These are phyloP conservation scores for Oligia latruncula DNA, from an alignment of 2,888 invertebrate species.

Conservation along the genomic window DNA sequence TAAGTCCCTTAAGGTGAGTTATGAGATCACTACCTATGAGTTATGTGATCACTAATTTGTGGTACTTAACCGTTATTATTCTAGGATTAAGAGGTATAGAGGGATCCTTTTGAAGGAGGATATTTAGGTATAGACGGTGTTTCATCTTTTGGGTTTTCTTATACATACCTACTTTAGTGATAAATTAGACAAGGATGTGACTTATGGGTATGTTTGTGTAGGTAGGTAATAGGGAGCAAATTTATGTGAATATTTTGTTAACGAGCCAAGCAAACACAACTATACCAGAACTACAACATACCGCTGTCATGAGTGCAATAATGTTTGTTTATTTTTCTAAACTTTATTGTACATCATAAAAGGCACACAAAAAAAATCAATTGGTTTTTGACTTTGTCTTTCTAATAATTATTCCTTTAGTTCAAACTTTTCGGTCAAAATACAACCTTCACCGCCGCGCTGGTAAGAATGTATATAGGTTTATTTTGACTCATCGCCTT, in stretches of 20 bases:
- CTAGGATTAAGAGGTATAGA: constrained; percentile 14
- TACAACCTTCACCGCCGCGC: too few relatives aligned
- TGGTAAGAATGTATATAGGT: neutral
- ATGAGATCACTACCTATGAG: constrained; percentile 25
- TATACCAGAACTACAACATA: neutral
- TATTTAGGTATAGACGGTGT: neutral
- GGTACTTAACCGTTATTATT: constrained; percentile 24
- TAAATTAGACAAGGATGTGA: neutral
- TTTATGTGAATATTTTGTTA: neutral
- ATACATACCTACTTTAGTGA: neutral
- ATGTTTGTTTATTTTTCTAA: too few relatives aligned
- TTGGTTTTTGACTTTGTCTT: too few relatives aligned
- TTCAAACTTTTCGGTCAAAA: too few relatives aligned
- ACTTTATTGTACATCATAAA: too few relatives aligned
- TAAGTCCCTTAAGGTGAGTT: constrained; percentile 18
- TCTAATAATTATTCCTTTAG: too few relatives aligned
- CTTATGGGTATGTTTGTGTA: neutral
- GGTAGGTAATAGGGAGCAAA: neutral
- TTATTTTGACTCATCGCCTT: constrained; percentile 1
- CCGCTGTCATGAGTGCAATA: neutral
- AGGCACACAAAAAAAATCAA: too few relatives aligned
- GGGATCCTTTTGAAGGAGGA: neutral
- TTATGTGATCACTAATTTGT: constrained; percentile 41
- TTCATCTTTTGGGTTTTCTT: constrained; percentile 3
- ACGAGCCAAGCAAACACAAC: neutral